phyloP scores from a whole-genome alignment of 2,113 vertebrate genomes.

The Rana temporaria region DNA sequence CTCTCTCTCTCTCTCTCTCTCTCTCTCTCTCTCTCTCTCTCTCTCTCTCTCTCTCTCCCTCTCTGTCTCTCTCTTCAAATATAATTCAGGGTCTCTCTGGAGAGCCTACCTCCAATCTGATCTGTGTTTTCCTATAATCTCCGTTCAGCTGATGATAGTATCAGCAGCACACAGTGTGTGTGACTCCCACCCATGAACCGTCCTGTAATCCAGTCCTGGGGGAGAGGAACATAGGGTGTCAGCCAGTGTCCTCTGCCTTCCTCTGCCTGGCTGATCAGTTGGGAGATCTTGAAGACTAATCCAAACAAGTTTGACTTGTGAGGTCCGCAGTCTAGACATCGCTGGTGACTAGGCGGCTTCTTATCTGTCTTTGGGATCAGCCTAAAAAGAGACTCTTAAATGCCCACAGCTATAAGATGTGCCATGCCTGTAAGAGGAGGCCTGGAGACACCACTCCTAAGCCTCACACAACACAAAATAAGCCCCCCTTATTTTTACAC shows the following conservation, averaged over 20 bases:
- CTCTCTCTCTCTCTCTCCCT: too few relatives aligned
- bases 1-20: too few relatives aligned
- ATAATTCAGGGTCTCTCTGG: too few relatives aligned
- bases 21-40: too few relatives aligned
- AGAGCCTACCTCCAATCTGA: too few relatives aligned
- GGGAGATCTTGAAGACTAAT: constrained; percentile 80
- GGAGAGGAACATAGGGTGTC: constrained; percentile 71
- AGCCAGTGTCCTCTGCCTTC: constrained; percentile 66
- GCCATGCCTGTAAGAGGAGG: constrained; percentile 64
- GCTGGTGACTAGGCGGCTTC: constrained; percentile 81
- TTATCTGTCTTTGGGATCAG: constrained; percentile 84
- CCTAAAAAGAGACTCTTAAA: constrained; percentile 74
- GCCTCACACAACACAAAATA: constrained; percentile 60
- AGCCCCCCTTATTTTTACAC: neutral
- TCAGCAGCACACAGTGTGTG: neutral
- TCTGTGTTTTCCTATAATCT: constrained; percentile 15
- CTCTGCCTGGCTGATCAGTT: constrained; percentile 69
- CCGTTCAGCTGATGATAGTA: constrained; percentile 2
- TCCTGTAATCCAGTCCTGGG: constrained; percentile 46
- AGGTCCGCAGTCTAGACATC: constrained; percentile 85
- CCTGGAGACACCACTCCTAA: constrained; percentile 58
- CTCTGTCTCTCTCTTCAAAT: too few relatives aligned
- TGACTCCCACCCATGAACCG: constrained; percentile 1
- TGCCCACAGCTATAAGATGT: constrained; percentile 69
- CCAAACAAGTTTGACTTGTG: constrained; percentile 86